Evolutionary conservation across 1,140 invertebrate genomes (phyloP), one percentile per base, ranked within the genome.

Genomic region (Bombyx mori): DNA sequence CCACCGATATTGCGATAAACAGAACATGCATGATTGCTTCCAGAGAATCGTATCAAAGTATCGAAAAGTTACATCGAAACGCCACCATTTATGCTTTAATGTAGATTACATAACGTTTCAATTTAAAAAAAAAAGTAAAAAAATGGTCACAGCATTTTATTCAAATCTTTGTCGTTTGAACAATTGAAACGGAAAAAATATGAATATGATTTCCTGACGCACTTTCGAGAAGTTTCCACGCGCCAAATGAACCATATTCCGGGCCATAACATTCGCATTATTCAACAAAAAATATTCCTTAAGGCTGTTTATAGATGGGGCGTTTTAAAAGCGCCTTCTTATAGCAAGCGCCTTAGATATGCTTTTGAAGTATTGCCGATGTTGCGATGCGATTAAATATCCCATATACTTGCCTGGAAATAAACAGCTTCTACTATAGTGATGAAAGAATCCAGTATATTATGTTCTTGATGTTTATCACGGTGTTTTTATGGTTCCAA

Each of bases 241-340:
- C 75, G 74, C 75, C 82, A 86, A 86, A 86, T 86, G 80, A 86
- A 86, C 68, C 82, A 81, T 86, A 86, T 82, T 86, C 75, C 76
- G 73, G 63, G 65, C 73, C 77, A 82, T 82, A 85, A 82, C 80
- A 83, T 74, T 77, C 77, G 71, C 77, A 82, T 82, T 83, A 82
- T 83, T 81, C 82, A 79, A 71, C 73, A 81, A 80, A 77, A 63
- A 58, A 54, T 26, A 50, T 22, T 58, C 49, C 12, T 46, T 18
- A 52, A 54, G 44, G 26, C 9, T 53, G 6, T 35, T 35, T 35
- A 35, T 35, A 35, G 26, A 35, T 35, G 35, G 1, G n/a, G 8
- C 55, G 55, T 44, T 42, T 57, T 12, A n/a, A 57, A 57, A 22
- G 49, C 42, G 47, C 46, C 49, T 50, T 26, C 22, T 7, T 10